Conservation (phyloP, 1,140 invertebrate genomes). For the Drosophila melanica region DNA sequence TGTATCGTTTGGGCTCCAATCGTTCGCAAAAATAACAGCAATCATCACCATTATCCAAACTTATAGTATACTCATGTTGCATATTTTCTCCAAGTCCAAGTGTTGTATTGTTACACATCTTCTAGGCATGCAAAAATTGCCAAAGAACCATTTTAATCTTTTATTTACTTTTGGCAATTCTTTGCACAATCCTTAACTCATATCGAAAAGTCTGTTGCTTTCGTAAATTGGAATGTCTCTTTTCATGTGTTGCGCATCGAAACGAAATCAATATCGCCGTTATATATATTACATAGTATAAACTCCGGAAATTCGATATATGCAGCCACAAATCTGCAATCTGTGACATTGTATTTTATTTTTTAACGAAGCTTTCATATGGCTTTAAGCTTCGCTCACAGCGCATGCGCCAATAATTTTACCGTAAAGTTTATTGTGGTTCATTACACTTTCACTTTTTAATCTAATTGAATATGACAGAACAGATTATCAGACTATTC, state of each 20-base stretch:
- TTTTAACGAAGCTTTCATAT: neutral
- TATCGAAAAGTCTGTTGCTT: neutral
- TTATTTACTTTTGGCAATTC: neutral
- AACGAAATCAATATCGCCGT: neutral
- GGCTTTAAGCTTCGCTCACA: neutral
- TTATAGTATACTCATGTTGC: conserved; percentile 11
- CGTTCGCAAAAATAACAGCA: neutral
- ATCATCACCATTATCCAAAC: conserved; percentile 6
- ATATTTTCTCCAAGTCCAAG: neutral
- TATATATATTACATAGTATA: neutral
- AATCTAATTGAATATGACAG: too few relatives aligned
- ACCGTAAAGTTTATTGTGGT: neutral
- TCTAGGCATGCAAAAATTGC: neutral
- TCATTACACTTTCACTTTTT: neutral
- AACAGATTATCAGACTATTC: too few relatives aligned
- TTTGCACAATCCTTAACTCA: neutral
- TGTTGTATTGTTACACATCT: neutral
- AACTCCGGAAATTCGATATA: neutral
- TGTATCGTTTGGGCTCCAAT: neutral
- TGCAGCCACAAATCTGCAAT: conserved; percentile 6
- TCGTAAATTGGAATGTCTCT: neutral
- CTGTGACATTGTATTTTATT: conserved; percentile 4
- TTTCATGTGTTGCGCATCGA: neutral
- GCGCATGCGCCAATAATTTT: neutral
- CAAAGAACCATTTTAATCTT: neutral